phyloP scores from a whole-genome alignment of 2,113 vertebrate species.

The Hylia prasina region DNA sequence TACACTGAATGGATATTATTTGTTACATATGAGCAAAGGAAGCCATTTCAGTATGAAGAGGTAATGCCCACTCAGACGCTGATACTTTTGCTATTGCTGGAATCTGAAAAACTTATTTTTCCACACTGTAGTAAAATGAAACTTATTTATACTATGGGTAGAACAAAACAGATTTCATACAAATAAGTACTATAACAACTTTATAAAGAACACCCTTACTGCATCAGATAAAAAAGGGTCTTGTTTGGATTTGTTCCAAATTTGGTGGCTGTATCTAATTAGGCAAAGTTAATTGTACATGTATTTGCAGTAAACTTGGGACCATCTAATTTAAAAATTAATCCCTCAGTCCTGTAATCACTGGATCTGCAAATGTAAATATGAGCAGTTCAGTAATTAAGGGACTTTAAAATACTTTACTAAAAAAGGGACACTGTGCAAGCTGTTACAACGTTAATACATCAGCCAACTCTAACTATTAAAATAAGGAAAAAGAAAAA shows the following conservation, averaged over 20 bases:
- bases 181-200: not conserved
- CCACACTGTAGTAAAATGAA: not conserved
- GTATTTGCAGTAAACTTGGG: not conserved
- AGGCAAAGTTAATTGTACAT: not conserved
- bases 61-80: not conserved
- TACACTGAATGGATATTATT: not conserved
- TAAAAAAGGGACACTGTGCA: not conserved
- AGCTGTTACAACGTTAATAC: not conserved
- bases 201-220: not conserved
- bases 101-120: not conserved
- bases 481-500: not conserved
- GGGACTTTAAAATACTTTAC: not conserved
- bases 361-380: not conserved
- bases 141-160: not conserved
- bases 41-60: not conserved
- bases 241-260: not conserved
- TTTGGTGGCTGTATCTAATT: not conserved
- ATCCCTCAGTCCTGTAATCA: not conserved
- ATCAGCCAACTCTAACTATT: not conserved
- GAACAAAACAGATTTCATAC: not conserved
- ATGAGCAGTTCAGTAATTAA: not conserved
- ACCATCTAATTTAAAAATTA: not conserved
- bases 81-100: rapidly evolving
- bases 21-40: not conserved
- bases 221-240: not conserved